phyloP scores from a whole-genome alignment of 2,888 invertebrate genomes.

The Nemapogon koenigi region DNA sequence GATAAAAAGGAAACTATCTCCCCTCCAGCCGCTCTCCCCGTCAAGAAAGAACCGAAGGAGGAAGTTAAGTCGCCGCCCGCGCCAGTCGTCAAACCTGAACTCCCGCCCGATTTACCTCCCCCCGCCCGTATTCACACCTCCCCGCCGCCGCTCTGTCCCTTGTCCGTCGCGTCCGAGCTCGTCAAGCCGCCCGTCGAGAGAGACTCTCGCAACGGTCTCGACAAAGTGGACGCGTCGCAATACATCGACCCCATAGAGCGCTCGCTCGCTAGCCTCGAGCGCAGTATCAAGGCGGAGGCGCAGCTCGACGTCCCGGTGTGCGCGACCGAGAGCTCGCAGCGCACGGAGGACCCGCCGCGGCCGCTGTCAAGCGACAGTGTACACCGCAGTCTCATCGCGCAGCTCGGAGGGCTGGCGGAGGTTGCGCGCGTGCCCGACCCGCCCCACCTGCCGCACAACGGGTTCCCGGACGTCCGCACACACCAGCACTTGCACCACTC shows the following conservation, averaged over 20 bases:
- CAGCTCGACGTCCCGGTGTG: constrained; percentile 60
- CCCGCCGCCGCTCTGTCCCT: constrained; percentile 21
- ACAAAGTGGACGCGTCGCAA: constrained; percentile 47
- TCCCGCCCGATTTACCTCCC: constrained; percentile 14
- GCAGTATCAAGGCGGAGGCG: constrained; percentile 63
- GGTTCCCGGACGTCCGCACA: constrained; percentile 31
- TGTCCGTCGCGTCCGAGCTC: constrained; percentile 15
- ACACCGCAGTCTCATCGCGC: constrained; percentile 52
- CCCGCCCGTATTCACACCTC: constrained; percentile 14
- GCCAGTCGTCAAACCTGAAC: constrained; percentile 7
- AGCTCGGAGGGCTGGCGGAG: constrained; percentile 45
- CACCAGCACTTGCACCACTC: constrained; percentile 35
- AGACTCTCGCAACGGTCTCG: constrained; percentile 48
- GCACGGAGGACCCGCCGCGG: constrained; percentile 39
- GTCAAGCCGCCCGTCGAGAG: constrained; percentile 31
- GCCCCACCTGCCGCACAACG: constrained; percentile 47
- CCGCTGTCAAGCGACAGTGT: constrained; percentile 25
- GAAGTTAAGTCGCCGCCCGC: constrained; percentile 13
- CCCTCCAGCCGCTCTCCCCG: too few species aligned
- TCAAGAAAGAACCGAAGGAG: too few species aligned
- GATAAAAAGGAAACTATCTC: too few species aligned
- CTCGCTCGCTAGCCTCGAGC: constrained; percentile 73
- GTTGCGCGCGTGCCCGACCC: constrained; percentile 43
- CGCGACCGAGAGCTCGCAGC: constrained; percentile 51
- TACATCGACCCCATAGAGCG: constrained; percentile 74